Base-by-base conservation (phyloP, 2,797 vertebrate species). In the Scomberomorus guttatus region DNA sequence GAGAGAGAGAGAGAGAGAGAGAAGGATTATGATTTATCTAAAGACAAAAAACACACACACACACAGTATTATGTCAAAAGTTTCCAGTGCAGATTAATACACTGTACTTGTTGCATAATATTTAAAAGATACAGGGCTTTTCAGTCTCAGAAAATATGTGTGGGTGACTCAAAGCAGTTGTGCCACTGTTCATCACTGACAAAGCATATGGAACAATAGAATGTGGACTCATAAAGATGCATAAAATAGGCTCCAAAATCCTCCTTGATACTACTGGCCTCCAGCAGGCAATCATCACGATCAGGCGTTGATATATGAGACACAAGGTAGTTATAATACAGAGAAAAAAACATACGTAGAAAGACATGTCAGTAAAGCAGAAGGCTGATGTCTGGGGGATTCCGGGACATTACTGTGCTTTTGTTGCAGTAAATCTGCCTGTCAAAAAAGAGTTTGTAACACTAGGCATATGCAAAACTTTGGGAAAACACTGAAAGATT, bases 21-120 rank as follows among this genome's bases (percentile, higher is more conserved):
- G 18, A 58, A 58, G 15, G 27, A 8, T 39, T 39, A 39, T 3
- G 24, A 17, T 18, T 17, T 18, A 29, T 22, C 51, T 54, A 22
- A 22, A 24, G 37, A 9, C 6, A 20, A 6, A 42, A 8, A 51
- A n/a, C 52, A 54, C 52, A 32, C 18, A 37, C 57, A 10, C 57
- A 37, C 29, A 56, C 54, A n/a, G 29, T 34, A 32, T 57, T 17
- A 59, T 59, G 18, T n/a, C 10, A 20, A 12, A 59, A 12, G 4
- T 37, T 15, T 37, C 18, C 10, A 5, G 12, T 63, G 50, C 15
- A 55, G 51, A 64, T 60, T 37, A 51, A n/a, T 22, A 7, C n/a
- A 18, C 14, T 46, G 51, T 9, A 44, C 50, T 24, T 68, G 68
- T 71, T 72, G 57, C 57, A 52, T 61, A 61, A 62, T 44, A 52